Conservation (phyloP, 2,888 invertebrate genomes). For the Octodonta nipae region DNA sequence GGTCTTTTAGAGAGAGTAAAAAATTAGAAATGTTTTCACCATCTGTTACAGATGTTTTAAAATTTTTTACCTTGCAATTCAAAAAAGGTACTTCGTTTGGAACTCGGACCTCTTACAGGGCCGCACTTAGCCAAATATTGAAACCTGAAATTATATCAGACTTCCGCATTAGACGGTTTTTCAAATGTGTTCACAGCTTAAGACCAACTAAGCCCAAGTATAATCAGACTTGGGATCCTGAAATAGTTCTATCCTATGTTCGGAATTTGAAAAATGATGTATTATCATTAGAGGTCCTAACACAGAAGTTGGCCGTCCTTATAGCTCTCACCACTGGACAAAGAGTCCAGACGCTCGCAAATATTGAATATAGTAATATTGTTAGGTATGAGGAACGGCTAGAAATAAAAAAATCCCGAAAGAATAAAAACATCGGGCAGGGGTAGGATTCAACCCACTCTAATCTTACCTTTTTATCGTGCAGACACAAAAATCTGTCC, state of each 20-base stretch:
- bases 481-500: constrained; percentile 8
- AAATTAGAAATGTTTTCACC: constrained; percentile 2
- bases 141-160: constrained; percentile 4
- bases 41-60: constrained; percentile 2
- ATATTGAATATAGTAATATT: constrained; percentile 8
- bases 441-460: constrained; percentile 7
- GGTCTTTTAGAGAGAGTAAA: constrained; percentile 2
- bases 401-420: constrained; percentile 7
- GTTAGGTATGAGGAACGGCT: constrained; percentile 2
- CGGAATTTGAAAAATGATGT: not conserved
- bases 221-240: constrained; percentile 9
- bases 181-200: constrained; percentile 6
- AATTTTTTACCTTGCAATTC: constrained; percentile 6
- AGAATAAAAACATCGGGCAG: constrained; percentile 8
- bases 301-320: constrained; percentile 7
- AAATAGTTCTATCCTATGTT: constrained; percentile 5
- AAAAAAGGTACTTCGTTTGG: constrained; percentile 5
- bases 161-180: constrained; percentile 5
- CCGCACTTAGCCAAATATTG: constrained; percentile 5
- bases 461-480: constrained; percentile 10
- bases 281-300: constrained; percentile 4
- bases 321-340: constrained; percentile 9
- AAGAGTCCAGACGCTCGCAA: constrained; percentile 9
- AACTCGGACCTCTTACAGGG: constrained; percentile 6
- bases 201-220: constrained; percentile 9